Conservation (phyloP, 2,888 invertebrate species). For the Cheiracanthium punctorium region DNA sequence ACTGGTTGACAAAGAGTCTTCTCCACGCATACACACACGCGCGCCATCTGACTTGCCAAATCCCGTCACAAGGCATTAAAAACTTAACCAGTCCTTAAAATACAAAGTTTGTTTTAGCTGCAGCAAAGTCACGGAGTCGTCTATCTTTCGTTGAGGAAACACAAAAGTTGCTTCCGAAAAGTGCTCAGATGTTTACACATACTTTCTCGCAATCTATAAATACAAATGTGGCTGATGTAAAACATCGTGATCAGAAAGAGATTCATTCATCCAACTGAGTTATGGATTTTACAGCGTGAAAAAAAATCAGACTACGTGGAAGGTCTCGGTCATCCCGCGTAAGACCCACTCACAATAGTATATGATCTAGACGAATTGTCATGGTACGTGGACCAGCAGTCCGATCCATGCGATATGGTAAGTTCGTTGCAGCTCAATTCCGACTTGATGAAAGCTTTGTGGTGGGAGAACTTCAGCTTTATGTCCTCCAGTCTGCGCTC, state of each 20-base stretch:
- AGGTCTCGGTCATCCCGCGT: constrained; percentile 32
- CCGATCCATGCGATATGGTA: constrained; percentile 59
- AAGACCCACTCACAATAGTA: constrained; percentile 56
- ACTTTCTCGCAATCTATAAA: too few species aligned
- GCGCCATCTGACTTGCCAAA: too few species aligned
- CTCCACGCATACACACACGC: too few species aligned
- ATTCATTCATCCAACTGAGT: neutral
- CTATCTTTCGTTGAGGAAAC: too few species aligned
- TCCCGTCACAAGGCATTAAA: too few species aligned
- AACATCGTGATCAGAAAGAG: neutral
- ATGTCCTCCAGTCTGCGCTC: constrained; percentile 82
- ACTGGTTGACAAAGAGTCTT: too few species aligned
- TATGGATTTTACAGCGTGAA: neutral
- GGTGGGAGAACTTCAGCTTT: constrained; percentile 69
- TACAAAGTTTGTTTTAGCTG: too few species aligned
- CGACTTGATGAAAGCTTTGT: constrained; percentile 39
- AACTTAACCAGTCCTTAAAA: too few species aligned
- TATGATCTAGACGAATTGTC: constrained; percentile 56
- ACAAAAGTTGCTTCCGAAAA: too few species aligned
- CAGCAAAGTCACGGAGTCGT: too few species aligned
- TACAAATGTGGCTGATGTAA: too few species aligned
- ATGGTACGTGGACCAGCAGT: constrained; percentile 65
- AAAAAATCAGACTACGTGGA: neutral
- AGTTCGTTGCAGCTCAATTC: constrained; percentile 59
- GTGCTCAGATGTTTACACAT: too few species aligned